A percentile compares a stretch with the other conserved stretches of the same genome.
phyloP scores from a whole-genome alignment of 2,797 vertebrate species.

The Salmo trutta region DNA sequence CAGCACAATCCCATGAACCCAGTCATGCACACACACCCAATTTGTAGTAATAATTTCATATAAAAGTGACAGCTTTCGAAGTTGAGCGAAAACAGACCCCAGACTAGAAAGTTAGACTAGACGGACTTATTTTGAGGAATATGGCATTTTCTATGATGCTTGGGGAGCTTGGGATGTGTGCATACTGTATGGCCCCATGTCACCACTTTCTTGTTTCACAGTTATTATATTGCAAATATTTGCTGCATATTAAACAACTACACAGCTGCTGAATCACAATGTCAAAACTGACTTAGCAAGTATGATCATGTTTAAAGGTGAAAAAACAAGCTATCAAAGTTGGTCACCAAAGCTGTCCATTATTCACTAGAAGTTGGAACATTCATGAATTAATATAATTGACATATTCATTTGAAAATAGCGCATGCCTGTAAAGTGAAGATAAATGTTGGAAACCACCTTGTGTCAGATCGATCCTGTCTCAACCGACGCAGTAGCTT shows the following conservation, averaged over 20 bases:
- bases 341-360: constrained; percentile 7
- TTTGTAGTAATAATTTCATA: constrained; percentile 64
- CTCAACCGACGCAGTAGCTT: constrained; percentile 19
- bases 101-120: constrained; percentile 36
- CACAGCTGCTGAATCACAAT: background rate
- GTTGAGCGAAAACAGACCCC: background rate
- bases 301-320: constrained; percentile 24
- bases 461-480: constrained; percentile 52
- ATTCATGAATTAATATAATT: constrained; percentile 18
- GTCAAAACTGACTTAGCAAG: background rate
- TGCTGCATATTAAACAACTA: background rate
- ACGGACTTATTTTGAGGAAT: constrained; percentile 62
- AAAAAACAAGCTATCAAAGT: background rate
- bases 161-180: constrained; percentile 26
- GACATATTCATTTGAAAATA: constrained; percentile 47
- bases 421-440: constrained; percentile 39
- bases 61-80: constrained; percentile 47
- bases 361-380: constrained; percentile 7
- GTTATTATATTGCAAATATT: constrained; percentile 4
- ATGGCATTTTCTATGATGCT: constrained; percentile 57
- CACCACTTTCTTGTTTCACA: constrained; percentile 33
- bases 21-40: constrained; percentile 68
- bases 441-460: constrained; percentile 60
- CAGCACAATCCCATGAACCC: constrained; percentile 72
- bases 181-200: too few relatives aligned